These are phyloP conservation scores for Laticauda laticaudata DNA, from an alignment of 2,113 vertebrate species.

Conservation along the genomic window DNA sequence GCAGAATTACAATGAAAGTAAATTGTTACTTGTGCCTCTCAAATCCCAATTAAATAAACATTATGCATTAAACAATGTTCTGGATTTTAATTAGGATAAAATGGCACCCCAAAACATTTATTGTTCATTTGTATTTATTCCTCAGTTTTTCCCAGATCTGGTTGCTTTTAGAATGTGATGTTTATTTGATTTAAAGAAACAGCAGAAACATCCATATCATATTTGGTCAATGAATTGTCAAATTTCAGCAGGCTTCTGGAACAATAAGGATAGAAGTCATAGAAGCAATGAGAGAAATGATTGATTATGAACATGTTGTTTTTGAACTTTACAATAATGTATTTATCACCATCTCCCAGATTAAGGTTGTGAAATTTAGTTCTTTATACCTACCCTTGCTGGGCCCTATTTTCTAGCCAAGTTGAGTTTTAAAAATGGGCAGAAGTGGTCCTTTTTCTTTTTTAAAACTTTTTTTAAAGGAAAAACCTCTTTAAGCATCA, in stretches of 20 bases:
- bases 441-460: neutral
- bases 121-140: slow-evolving; percentile 35
- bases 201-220: neutral
- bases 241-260: neutral
- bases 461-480: neutral
- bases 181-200: slow-evolving; percentile 31
- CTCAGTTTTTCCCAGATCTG: slow-evolving; percentile 29
- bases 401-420: neutral
- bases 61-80: slow-evolving; percentile 50
- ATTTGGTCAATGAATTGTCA: slow-evolving; percentile 8
- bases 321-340: neutral
- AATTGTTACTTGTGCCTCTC: slow-evolving; percentile 58
- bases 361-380: neutral
- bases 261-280: neutral
- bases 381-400: neutral
- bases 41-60: slow-evolving; percentile 63
- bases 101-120: slow-evolving; percentile 44
- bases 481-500: neutral
- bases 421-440: neutral
- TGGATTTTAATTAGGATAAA: slow-evolving; percentile 64
- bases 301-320: neutral
- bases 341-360: neutral
- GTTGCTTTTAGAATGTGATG: slow-evolving; percentile 53
- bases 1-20: slow-evolving; percentile 58
- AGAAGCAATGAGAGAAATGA: neutral